Evolutionary conservation across 2,797 vertebrate genomes (phyloP), one percentile per base, ranked within the genome.

Genomic region (Paramormyrops hopkinsi): DNA sequence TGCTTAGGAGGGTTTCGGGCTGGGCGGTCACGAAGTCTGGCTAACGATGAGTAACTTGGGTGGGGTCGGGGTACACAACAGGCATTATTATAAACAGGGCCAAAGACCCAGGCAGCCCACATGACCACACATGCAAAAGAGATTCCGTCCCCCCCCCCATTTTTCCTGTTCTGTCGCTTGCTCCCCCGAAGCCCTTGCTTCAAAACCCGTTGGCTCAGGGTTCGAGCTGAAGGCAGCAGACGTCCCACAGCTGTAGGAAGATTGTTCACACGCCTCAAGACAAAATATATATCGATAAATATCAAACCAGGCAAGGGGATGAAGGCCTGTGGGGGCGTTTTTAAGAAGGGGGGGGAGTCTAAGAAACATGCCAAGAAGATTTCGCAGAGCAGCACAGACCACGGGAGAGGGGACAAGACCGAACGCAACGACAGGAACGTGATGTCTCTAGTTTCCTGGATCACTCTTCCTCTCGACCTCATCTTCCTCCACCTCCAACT

Each of bases 251-350:
- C 14, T 91, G 92, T 93, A 93, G 88, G 94, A 93, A 90, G 95
- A 96, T 96, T 96, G 95, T 95, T 96, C 95, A 93, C 92, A 96
- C 94, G 95, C 95, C 93, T 95, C 88, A 92, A 90, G 93, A 93
- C 91, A 92, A 93, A 94, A 92, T 2, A 90, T 59, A 92, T 69
- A 86, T 50, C 19, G 83, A 90, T 88, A 85, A 88, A 89, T 89
- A 89, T 90, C 88, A 54, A 90, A 92, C 89, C 56, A 56, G 54
- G 86, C 91, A 88, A 41, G 62, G 25, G 56, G 85, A 87, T 62
- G 85, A 85, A 33, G 7, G 85, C 6, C 9, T 8, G n/a, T 44
- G 82, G n/a, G 33, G 37, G n/a, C 17, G 53, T 22, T 29, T 33
- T 9, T 54, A 9, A 25, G n/a, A 59, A n/a, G 54, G 37, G 87